These are phyloP conservation scores for Drosophila anomalata DNA, from an alignment of 2,888 invertebrate genomes.

Conservation along the genomic window DNA sequence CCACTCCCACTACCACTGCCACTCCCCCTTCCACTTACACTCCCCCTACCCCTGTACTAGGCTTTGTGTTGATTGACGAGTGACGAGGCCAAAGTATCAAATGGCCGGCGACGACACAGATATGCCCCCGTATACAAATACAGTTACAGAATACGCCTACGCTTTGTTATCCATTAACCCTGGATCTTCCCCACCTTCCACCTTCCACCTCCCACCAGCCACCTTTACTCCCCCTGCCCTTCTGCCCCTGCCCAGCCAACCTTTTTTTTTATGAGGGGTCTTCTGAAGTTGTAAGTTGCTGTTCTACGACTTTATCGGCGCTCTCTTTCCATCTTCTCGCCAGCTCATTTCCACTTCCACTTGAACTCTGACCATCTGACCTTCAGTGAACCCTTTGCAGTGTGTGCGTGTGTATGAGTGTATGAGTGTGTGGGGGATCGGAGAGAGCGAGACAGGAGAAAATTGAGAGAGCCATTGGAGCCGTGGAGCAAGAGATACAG, in stretches of 20 bases:
- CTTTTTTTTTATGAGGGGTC: constrained; percentile 4
- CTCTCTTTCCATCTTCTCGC: constrained; percentile 20
- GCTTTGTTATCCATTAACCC: constrained; percentile 40
- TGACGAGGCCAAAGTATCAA: constrained; percentile 80
- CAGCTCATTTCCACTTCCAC: constrained; percentile 56
- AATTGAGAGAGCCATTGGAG: constrained; percentile 14
- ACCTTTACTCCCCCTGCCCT: background rate
- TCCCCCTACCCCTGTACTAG: constrained; percentile 5
- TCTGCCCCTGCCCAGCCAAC: background rate
- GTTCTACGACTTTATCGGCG: constrained; percentile 25
- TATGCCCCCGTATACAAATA: constrained; percentile 49
- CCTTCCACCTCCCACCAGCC: background rate
- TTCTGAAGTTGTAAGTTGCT: constrained; percentile 32
- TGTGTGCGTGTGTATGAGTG: constrained; percentile 19
- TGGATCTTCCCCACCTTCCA: background rate
- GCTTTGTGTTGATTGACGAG: constrained; percentile 51
- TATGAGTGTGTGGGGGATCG: background rate
- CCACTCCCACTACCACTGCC: background rate
- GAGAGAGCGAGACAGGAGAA: constrained; percentile 3
- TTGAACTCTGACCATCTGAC: constrained; percentile 84
- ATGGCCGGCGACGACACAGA: constrained; percentile 64
- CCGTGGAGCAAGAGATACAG: constrained; percentile 17
- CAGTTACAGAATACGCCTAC: constrained; percentile 46
- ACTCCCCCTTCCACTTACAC: background rate
- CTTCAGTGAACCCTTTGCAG: constrained; percentile 79